These are phyloP conservation scores for Coregonus suidteri DNA, from an alignment of 2,797 vertebrate species.

Conservation along the genomic window DNA sequence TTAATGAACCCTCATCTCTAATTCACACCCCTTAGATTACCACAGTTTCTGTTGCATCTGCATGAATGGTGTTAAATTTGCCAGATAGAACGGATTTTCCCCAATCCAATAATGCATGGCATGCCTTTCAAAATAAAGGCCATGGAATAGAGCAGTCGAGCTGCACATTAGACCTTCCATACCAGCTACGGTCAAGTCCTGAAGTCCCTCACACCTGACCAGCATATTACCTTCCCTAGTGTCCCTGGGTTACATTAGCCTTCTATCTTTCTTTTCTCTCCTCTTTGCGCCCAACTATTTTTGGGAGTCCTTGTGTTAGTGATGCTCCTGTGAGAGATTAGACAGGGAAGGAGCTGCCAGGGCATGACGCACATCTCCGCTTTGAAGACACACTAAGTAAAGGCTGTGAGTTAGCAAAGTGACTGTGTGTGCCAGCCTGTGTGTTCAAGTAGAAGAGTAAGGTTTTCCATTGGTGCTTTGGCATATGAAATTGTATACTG, in stretches of 20 bases:
- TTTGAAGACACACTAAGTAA: slow-evolving; percentile 65
- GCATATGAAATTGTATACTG: slow-evolving; percentile 44
- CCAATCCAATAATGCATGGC: not conserved
- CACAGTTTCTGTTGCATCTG: not conserved
- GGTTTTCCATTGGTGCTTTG: slow-evolving; percentile 46
- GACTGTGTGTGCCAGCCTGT: slow-evolving; percentile 52
- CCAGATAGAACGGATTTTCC: not conserved
- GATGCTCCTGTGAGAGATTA: slow-evolving; percentile 1
- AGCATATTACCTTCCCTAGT: not conserved
- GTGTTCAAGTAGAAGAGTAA: slow-evolving; percentile 7
- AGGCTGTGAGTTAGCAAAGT: slow-evolving; percentile 51
- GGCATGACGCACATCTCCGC: slow-evolving; percentile 19
- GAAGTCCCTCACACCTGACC: not conserved
- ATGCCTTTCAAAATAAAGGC: not conserved
- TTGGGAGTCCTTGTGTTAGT: slow-evolving; percentile 27
- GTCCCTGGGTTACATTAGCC: slow-evolving; percentile 8
- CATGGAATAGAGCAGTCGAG: too few species aligned
- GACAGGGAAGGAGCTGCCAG: not conserved
- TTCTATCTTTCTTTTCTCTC: slow-evolving; percentile 34
- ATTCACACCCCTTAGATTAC: not conserved
- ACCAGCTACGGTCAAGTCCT: not conserved
- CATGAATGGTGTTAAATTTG: not conserved
- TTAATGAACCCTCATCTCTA: not conserved
- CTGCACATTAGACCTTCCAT: not conserved
- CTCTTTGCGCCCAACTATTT: slow-evolving; percentile 33